These are phyloP conservation scores for Periophthalmus magnuspinnatus DNA, from an alignment of 2,797 vertebrate species.

Conservation along the genomic window DNA sequence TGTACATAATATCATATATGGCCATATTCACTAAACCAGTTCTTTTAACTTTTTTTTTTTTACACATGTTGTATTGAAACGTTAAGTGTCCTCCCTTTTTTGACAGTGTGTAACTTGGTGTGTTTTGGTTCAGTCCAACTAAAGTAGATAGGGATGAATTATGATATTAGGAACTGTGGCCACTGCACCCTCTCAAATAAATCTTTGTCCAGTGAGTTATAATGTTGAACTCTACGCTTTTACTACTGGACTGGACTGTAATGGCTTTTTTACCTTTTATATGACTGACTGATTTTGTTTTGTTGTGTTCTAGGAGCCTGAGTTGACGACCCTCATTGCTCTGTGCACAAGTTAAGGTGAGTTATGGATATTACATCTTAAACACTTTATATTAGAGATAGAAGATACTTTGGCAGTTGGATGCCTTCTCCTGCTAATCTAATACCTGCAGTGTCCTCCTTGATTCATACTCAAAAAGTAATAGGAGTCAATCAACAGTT, in stretches of 20 bases:
- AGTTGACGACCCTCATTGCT: slow-evolving; percentile 33
- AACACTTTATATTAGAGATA: background rate
- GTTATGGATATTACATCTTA: slow-evolving; percentile 16
- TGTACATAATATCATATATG: no score
- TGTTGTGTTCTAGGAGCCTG: slow-evolving; percentile 53
- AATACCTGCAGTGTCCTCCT: no score
- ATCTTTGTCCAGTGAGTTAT: background rate
- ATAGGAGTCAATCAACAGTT: no score
- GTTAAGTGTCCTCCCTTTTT: no score
- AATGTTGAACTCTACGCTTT: background rate
- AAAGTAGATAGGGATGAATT: background rate
- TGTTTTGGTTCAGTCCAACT: no score
- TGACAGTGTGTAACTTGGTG: no score
- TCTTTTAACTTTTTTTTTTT: no score
- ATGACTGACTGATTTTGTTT: slow-evolving; percentile 9
- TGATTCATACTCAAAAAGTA: no score
- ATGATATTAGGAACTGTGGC: background rate
- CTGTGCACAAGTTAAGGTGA: slow-evolving; percentile 56
- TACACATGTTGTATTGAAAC: no score
- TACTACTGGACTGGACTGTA: background rate
- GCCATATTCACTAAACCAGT: no score
- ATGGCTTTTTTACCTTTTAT: background rate
- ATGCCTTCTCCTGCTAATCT: no score
- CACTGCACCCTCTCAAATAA: background rate
- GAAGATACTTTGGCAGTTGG: no score